These are phyloP conservation scores for Xiphophorus maculatus DNA, from an alignment of 2,113 vertebrate species.

Conservation along the genomic window DNA sequence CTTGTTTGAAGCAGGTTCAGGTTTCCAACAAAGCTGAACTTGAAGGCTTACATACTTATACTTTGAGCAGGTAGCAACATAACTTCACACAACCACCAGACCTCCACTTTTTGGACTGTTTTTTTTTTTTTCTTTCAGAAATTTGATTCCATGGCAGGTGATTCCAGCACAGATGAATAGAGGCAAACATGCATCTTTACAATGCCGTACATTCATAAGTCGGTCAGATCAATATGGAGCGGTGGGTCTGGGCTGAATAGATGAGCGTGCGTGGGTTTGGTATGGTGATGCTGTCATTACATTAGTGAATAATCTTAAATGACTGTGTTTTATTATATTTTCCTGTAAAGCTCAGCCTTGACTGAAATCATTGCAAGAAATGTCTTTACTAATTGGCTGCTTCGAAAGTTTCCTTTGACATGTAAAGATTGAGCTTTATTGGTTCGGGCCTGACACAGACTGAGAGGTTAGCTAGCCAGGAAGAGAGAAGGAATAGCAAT, in stretches of 20 bases:
- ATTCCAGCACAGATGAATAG: constrained; percentile 30
- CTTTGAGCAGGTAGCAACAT: background rate
- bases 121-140: background rate
- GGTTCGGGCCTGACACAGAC: background rate
- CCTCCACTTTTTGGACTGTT: background rate
- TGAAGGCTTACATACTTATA: background rate
- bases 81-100: background rate
- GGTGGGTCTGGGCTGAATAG: constrained; percentile 40
- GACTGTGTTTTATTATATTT: constrained; percentile 5
- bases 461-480: constrained; percentile 4
- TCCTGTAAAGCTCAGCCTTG: constrained; percentile 19
- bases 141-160: constrained; percentile 12
- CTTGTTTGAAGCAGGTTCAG: no score
- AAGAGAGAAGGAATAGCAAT: constrained; percentile 20
- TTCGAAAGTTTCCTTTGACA: constrained; percentile 6
- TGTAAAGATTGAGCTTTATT: constrained; percentile 2
- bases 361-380: constrained; percentile 37
- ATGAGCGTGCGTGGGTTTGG: constrained; percentile 52
- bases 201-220: constrained; percentile 35
- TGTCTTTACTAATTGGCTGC: constrained; percentile 34
- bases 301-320: constrained; percentile 49
- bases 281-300: constrained; percentile 32
- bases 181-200: constrained; percentile 10
- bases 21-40: no score
- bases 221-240: constrained; percentile 51